Percentiles rank a stretch among this genome's conserved stretches.
Conservation (phyloP, 1,140 invertebrate genomes). For the Brachionus sp. region DNA sequence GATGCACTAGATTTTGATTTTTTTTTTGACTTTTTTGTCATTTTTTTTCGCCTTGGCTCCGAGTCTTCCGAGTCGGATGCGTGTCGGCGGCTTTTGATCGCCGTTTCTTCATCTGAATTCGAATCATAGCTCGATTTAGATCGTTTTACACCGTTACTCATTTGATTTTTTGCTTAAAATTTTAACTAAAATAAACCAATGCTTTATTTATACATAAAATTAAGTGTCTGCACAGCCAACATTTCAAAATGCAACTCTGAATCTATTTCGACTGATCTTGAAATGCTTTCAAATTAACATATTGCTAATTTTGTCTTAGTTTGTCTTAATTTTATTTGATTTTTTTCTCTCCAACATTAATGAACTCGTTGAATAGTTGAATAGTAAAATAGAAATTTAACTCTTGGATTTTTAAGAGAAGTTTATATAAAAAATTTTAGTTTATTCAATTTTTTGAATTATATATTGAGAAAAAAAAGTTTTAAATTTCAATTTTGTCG, state of each 20-base stretch:
- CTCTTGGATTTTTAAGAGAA: too few relatives aligned
- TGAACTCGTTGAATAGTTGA: too few relatives aligned
- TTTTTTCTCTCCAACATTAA: too few relatives aligned
- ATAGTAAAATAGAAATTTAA: too few relatives aligned
- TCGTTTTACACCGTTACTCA: conserved; percentile 7
- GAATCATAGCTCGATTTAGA: not conserved
- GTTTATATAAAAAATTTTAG: too few relatives aligned
- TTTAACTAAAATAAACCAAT: not conserved
- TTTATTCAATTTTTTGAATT: too few relatives aligned
- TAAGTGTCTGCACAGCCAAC: not conserved
- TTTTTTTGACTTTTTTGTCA: not conserved
- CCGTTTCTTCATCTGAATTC: not conserved
- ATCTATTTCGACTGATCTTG: not conserved
- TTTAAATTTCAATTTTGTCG: too few relatives aligned
- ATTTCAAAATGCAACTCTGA: not conserved
- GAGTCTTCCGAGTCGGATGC: not conserved
- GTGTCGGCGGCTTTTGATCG: not conserved
- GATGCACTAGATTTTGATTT: not conserved
- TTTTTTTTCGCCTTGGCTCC: not conserved
- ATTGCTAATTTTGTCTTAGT: not conserved
- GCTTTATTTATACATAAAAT: conserved; percentile 6
- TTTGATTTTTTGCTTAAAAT: not conserved
- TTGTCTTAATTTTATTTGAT: not conserved
- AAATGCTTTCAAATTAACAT: conserved; percentile 9
- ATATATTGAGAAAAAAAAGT: too few relatives aligned